Base-by-base conservation (phyloP, 2,113 vertebrate genomes). In the Microtus montanus region DNA sequence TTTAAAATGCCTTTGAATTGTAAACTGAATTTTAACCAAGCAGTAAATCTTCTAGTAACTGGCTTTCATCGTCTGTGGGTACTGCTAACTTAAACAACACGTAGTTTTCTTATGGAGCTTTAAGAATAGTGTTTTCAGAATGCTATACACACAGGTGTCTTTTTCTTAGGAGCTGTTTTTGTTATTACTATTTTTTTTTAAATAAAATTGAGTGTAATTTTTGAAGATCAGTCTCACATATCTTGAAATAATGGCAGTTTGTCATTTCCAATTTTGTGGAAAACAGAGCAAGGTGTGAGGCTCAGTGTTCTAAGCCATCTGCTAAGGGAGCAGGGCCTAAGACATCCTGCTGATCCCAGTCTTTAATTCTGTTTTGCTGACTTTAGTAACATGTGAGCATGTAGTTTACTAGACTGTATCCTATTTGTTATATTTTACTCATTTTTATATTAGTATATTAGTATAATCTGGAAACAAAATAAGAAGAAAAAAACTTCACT, bases 41-140 rank as follows among this genome's bases (percentile, higher is more conserved):
- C 98, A 98, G 97, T 98, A 98, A 97, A 98, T 98, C 98, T 98
- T 98, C 97, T 96, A 97, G 97, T 98, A 97, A 96, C 98, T 98
- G 98, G 97, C 95, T 98, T 98, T 98, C 98, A 97, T 98, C 97
- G 91, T 96, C 96, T 98, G 87, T 98, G 92, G 97, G 94, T 98
- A 85, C 97, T 98, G 97, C 97, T 98, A 97, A 97, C 96, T 97
- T 98, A 97, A 97, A 97, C 71, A 96, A 97, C 97, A 97, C 96
- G 95, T 97, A 96, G 63, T 95, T 97, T 98, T 97, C 96, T 98
- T 78, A 52, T 96, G 78, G 90, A 96, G 90, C 96, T 96, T 97
- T 98, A 97, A 97, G 95, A 98, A 93, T 97, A 93, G n/a, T 95
- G 28, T 77, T 87, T 91, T 97, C 97, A 75, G 52, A 97, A 96